phyloP scores from a whole-genome alignment of 2,888 invertebrate species.

The Rhamnusium bicolor region DNA sequence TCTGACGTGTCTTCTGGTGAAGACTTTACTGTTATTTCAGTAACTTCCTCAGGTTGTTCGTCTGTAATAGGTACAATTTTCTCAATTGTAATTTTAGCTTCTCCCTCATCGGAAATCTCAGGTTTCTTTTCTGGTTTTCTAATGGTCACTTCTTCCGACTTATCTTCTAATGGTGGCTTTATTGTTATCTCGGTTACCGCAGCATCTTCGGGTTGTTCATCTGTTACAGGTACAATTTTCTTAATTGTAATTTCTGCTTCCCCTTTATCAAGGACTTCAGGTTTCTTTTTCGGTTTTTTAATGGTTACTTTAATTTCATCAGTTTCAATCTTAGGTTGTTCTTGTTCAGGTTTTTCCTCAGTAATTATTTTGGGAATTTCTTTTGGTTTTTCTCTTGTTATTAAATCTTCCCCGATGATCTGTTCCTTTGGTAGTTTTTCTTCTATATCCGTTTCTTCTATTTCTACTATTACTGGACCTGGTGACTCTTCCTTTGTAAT shows the following conservation, averaged over 20 bases:
- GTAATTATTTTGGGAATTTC: background rate
- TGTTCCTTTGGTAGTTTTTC: conserved; percentile 47
- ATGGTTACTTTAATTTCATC: no score
- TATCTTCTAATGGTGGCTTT: conserved; percentile 58
- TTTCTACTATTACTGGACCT: conserved; percentile 14
- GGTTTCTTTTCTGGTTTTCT: conserved; percentile 57
- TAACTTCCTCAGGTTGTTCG: conserved; percentile 73
- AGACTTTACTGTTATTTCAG: conserved; percentile 59
- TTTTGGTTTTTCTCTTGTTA: background rate
- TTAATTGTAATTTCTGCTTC: conserved; percentile 58
- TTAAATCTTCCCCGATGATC: background rate
- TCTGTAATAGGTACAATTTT: conserved; percentile 63
- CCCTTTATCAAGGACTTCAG: conserved; percentile 66
- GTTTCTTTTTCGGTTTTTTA: conserved; percentile 62
- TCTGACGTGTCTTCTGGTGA: conserved; percentile 56
- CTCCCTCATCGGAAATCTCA: conserved; percentile 58
- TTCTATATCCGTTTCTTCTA: conserved; percentile 31
- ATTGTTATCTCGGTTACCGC: conserved; percentile 56
- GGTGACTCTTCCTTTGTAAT: conserved; percentile 63
- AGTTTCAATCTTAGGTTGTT: background rate
- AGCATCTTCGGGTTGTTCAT: conserved; percentile 75
- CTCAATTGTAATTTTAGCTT: conserved; percentile 50
- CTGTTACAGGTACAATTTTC: conserved; percentile 67
- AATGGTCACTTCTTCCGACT: conserved; percentile 56
- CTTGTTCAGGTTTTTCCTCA: background rate